These are phyloP conservation scores for Sebastes dallii DNA, from an alignment of 2,797 vertebrate genomes.

Conservation along the genomic window DNA sequence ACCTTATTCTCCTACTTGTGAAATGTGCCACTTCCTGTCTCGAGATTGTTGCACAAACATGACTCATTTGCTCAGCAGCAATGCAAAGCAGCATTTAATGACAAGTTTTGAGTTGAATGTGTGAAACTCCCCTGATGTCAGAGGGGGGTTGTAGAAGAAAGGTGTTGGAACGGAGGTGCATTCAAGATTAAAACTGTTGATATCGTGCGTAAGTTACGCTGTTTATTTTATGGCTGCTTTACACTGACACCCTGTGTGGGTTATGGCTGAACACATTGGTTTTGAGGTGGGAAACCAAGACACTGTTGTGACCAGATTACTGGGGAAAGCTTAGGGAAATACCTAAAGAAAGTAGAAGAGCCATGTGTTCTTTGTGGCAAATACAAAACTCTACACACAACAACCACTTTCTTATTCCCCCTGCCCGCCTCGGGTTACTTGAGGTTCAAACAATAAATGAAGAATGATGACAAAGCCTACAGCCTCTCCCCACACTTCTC, in stretches of 20 bases:
- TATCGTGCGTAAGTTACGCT: not conserved
- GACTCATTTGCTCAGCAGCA: conserved; percentile 48
- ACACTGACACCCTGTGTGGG: conserved; percentile 6
- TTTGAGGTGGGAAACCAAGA: conserved; percentile 16
- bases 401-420: conserved; percentile 11
- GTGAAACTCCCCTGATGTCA: conserved; percentile 22
- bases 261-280: conserved; percentile 21
- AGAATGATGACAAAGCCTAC: conserved; percentile 28
- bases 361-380: conserved; percentile 23
- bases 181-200: conserved; percentile 26
- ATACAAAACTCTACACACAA: conserved; percentile 13
- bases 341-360: conserved; percentile 14
- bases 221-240: conserved; percentile 36
- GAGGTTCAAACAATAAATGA: conserved; percentile 35
- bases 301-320: conserved; percentile 12
- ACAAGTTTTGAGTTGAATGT: conserved; percentile 31
- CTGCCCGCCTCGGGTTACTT: conserved; percentile 7
- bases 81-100: conserved; percentile 30
- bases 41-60: conserved; percentile 26
- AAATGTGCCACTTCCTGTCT: conserved; percentile 59
- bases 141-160: not conserved
- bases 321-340: conserved; percentile 8
- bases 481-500: conserved; percentile 21
- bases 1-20: conserved; percentile 19
- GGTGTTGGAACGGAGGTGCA: not conserved